Evolutionary conservation across 2,888 invertebrate genomes (phyloP), one percentile per base, ranked within the genome.

Genomic region (Saturnia pavonia): DNA sequence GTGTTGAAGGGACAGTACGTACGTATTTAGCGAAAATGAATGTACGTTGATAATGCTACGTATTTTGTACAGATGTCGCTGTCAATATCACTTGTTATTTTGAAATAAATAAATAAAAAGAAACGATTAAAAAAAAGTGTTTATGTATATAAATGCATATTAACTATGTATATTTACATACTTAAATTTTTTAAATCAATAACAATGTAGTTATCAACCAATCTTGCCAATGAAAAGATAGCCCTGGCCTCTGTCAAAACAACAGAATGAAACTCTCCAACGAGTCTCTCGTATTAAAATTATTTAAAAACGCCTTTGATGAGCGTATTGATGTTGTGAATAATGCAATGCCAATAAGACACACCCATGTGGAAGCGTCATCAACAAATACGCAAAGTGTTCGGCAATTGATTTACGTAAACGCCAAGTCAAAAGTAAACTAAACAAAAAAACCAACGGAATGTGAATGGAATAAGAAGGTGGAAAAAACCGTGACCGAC

Each of bases 381-480:
- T 65, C 34, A 11, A 40, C 40, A 65, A 65, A 65, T 40, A 40
- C 19, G 22, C 40, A n/a, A 40, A 65, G n/a, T 65, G n/a, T 65
- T 65, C 65, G 40, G 7, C 9, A 7, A 65, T 65, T 12, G 40
- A 9, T 40, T 65, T 65, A 65, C 65, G 65, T 65, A 65, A 65
- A 65, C 40, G 19, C 65, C 40, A 65, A 63, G 63, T 34, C 19
- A 63, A 34, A 63, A 65, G 40, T 65, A 40, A 40, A 65, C 65
- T 60, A 27, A 27, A 60, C 57, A 60, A 60, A 60, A n/a, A 60
- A 60, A 65, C 40, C 65, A 65, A 40, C 40, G 65, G 40, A 65
- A 65, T 65, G 65, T 65, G 65, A 65, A 63, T n/a, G n/a, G 65
- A 65, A 65, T 65, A 40, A 65, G 34, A 40, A 65, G 40, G 40